Percentiles rank a stretch among this genome's conserved stretches.
Conservation (phyloP, 2,888 invertebrate species). For the Tipula lateralis region DNA sequence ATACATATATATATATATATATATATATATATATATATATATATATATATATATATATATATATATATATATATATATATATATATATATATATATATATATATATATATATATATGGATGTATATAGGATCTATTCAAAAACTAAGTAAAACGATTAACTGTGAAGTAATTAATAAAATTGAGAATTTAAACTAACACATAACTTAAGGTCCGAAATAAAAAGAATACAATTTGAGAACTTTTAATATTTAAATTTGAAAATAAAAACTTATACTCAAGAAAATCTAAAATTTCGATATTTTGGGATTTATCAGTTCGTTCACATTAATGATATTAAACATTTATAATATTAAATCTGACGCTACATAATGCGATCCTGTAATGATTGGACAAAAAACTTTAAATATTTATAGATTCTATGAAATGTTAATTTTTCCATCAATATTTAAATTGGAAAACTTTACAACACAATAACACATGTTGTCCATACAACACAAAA, state of each 20-base stretch:
- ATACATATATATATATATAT: slow-evolving; percentile 3
- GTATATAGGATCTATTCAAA: not conserved
- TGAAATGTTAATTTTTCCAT: not conserved
- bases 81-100: slow-evolving; percentile 24
- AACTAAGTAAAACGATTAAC: not conserved
- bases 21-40: slow-evolving; percentile 24
- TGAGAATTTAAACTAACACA: no score
- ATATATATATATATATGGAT: slow-evolving; percentile 2
- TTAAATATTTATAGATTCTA: not conserved
- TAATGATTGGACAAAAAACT: not conserved
- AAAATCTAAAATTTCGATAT: not conserved
- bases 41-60: slow-evolving; percentile 15
- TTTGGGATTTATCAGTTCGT: not conserved
- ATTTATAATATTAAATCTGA: not conserved
- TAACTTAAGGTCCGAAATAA: no score
- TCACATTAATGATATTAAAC: not conserved
- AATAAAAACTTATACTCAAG: not conserved
- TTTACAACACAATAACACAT: not conserved
- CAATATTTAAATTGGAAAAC: not conserved
- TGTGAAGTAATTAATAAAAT: no score
- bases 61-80: slow-evolving; percentile 24
- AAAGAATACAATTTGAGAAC: not conserved
- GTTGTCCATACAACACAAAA: not conserved
- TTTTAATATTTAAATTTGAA: not conserved
- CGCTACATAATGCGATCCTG: not conserved